Evolutionary conservation across 2,113 vertebrate species (phyloP), one percentile per base, ranked within the genome.

Genomic region (Melanostigma gelatinosum): DNA sequence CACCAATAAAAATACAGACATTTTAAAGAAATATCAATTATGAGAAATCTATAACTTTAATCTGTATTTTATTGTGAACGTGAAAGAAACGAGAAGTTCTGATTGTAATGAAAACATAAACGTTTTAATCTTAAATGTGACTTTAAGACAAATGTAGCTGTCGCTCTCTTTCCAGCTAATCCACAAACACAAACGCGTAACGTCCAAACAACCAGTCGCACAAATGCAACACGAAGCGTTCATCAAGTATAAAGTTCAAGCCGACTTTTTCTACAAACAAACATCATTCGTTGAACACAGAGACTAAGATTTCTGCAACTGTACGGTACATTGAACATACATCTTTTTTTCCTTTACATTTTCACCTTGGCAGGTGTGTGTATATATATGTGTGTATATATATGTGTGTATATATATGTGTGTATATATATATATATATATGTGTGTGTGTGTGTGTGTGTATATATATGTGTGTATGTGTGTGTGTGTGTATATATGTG

Each of bases 191-290:
- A 79, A 76, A 88, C 83, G 75, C 63, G 18, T 34, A 84, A 79
- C 70, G 71, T 61, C 60, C 61, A 67, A 77, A 83, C 80, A 77
- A 74, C 78, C 76, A 86, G 46, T 73, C 75, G 84, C 75, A 80
- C 79, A 58, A 75, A 68, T 67, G 57, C 67, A 83, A 68, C 75
- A 79, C 63, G 34, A 88, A 80, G 73, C 80, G 67, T 79, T 85
- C 79, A 75, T 89, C 74, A 91, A 89, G 90, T 93, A 90, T 86
- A 91, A 91, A 91, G 60, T 81, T 79, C 63, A 73, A 69, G 62
- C 54, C 6, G 13, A 67, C 42, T 76, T 75, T 7, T 10, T 70
- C 79, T 73, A 79, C 52, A 1, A 77, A 72, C 69, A 65, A 66
- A 76, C 36, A 3, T 36, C 20, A 46, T 61, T 50, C 1, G 18